Base-by-base conservation (phyloP, 2,888 invertebrate species). In the Cerceris ruficornis region DNA sequence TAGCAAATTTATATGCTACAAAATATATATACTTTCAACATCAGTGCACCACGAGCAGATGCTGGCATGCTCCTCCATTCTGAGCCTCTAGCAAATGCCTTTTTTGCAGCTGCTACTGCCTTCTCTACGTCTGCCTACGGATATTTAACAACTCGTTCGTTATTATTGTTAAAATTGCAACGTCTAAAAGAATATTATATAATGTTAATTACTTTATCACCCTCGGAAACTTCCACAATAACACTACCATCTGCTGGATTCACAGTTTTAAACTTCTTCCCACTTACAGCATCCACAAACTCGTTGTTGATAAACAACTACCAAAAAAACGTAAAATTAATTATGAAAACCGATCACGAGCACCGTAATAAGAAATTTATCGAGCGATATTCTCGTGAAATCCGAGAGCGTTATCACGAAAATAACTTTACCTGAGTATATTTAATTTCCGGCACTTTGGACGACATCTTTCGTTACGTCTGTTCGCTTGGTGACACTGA, bases 31-130 rank as follows among this genome's bases (percentile, higher is more conserved):
- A 93, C 93, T 88, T 94, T 95, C 91, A 94, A 93, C 83, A 98
- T 94, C 0, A 98, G 94, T 39, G 93, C 91, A 0, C 97, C 98
- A 82, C 98, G 94, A 61, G 94, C 93, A 2, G 97, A 95, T 0
- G 98, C 97, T 91, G 97, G 96, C 94, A 97, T 94, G 39, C 93
- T 95, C 52, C 98, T 94, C 97, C 97, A 98, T 92, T 93, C 93
- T 7, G 96, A 95, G 80, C 94, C 94, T 28, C 95, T 94, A 54
- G 94, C 93, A 89, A 97, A 97, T 0, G 98, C 97, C 77, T 94
- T 94, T 89, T 95, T 95, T 0, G 98, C 97, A 58, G 97, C 97
- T 62, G 94, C 93, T 13, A 98, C 97, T 11, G 98, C 97, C 82
- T 94, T 92, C 87, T 97, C 95, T 1, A 98, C 95, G 92, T 98